phyloP scores from a whole-genome alignment of 2,113 vertebrate species.

The Sapajus apella region DNA sequence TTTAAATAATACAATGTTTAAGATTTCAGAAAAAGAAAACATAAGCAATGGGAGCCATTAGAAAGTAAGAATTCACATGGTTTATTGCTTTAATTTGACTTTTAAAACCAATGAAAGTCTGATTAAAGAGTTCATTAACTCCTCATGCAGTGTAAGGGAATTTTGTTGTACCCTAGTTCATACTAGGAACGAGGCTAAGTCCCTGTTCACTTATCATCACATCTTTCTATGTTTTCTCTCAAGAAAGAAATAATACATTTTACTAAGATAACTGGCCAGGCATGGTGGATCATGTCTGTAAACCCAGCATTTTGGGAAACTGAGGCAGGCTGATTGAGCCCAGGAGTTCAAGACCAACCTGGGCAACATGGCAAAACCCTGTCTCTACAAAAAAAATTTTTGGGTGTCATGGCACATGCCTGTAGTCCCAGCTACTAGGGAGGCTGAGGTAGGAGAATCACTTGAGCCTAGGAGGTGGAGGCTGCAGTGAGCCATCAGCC shows the following conservation, averaged over 20 bases:
- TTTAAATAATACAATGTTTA: background rate
- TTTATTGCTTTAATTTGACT: slow-evolving; percentile 15
- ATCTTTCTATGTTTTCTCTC: background rate
- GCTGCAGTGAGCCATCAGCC: too few species aligned
- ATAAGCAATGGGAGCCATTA: background rate
- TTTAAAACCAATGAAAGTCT: background rate
- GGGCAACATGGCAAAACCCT: too few species aligned
- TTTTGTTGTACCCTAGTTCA: background rate
- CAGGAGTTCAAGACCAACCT: too few species aligned
- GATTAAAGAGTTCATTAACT: background rate
- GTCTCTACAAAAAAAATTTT: too few species aligned
- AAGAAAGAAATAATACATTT: background rate
- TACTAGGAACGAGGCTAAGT: background rate
- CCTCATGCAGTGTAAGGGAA: background rate
- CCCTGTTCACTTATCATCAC: background rate
- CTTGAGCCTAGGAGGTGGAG: too few species aligned
- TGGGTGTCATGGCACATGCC: too few species aligned
- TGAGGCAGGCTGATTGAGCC: too few species aligned
- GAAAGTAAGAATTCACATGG: background rate
- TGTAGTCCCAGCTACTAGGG: too few species aligned
- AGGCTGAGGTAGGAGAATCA: too few species aligned
- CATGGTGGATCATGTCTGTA: too few species aligned
- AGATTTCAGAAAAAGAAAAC: slow-evolving; percentile 4
- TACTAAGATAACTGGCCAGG: background rate
- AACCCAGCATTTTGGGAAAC: too few species aligned